Percentiles rank a stretch among this genome's conserved stretches.
Conservation (phyloP, 2,888 invertebrate species). For the Drosophila seclusa region DNA sequence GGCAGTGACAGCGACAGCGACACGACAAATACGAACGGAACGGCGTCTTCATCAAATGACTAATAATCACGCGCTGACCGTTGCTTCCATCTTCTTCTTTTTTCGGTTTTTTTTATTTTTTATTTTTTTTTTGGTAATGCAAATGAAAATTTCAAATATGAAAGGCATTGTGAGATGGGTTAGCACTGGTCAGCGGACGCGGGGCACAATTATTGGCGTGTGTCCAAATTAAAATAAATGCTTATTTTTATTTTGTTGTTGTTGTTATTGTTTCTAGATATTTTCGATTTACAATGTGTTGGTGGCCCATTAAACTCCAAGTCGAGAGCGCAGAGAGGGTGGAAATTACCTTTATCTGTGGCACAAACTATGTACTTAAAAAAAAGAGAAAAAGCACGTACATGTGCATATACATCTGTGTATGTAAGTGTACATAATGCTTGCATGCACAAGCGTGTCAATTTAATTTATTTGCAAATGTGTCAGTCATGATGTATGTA, state of each 20-base stretch:
- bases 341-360: not conserved
- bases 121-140: not conserved
- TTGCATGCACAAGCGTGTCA: not conserved
- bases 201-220: constrained; percentile 1
- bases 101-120: not conserved
- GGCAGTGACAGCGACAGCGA: not conserved
- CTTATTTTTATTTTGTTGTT: not conserved
- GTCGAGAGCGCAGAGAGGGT: not conserved
- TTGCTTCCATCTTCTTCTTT: not conserved
- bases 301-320: not conserved
- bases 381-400: not conserved
- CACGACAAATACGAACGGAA: not conserved
- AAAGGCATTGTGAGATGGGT: constrained; percentile 1
- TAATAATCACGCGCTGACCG: constrained; percentile 14
- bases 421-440: not conserved
- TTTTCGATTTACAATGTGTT: constrained; percentile 8
- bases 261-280: constrained; percentile 3
- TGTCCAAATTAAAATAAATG: constrained; percentile 5
- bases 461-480: not conserved
- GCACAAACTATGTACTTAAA: not conserved
- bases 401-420: not conserved
- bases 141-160: constrained; percentile 16
- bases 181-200: not conserved
- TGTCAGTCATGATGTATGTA: constrained; percentile 5
- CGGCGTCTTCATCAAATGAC: constrained; percentile 17